Evolutionary conservation across 2,797 vertebrate species (phyloP), one percentile per base, ranked within the genome.

Genomic region (Dendrocincla fuliginosa): DNA sequence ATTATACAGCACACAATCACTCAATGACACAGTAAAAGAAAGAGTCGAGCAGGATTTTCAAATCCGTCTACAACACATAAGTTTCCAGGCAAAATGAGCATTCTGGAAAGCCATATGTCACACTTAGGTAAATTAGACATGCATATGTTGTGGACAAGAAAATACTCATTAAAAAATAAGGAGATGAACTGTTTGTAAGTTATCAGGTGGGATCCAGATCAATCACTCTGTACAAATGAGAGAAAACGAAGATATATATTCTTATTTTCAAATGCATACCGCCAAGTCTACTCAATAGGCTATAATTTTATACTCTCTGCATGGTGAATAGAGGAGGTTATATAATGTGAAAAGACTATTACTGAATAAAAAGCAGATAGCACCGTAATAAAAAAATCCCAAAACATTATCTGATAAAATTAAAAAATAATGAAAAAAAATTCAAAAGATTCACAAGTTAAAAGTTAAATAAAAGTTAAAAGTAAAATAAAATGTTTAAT

Each of bases 81-180:
- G 46, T 39, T 94, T 91, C 35, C 25, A 60, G 83, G 83, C 11
- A 92, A 95, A 96, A 94, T 2, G 30, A 86, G 59, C 6, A 4
- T 82, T 94, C 83, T 53, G 60, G 49, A 93, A 89, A 94, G 35
- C 78, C 60, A 47, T 95, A 88, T 85, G 85, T 95, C 92, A 96
- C 47, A 89, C 67, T 94, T 91, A 94, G 75, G 73, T 24, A 93
- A 95, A 96, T 94, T 87, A 94, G 77, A 94, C 56, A 63, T 59
- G 35, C 89, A 91, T 83, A 91, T 83, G 87, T 65, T 95, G 24
- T 39, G 57, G 44, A 93, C 64, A 96, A 74, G 67, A 91, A 92
- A 94, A 79, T 23, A 83, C 6, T 2, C 46, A 69, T 87, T 39
- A 84, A 76, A 80, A 94, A 95, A 60, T 68, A 84, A 75, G 52